These are phyloP conservation scores for Calcarius lapponicus DNA, from an alignment of 2,797 vertebrate species.

Conservation along the genomic window DNA sequence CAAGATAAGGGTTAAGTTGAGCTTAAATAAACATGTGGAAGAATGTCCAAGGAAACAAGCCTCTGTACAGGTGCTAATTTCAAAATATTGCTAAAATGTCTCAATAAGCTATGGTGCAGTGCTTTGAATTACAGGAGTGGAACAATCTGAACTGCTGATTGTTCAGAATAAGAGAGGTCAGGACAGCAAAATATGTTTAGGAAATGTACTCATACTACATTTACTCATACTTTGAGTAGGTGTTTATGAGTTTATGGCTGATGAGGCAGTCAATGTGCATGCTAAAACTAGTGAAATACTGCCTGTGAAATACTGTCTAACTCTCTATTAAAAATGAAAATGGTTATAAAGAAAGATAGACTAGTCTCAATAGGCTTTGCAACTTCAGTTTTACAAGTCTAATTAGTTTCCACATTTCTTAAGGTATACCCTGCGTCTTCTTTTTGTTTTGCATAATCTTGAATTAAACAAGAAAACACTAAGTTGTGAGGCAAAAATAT, in stretches of 20 bases:
- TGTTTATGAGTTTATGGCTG: background rate
- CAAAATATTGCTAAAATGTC: background rate
- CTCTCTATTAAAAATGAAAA: background rate
- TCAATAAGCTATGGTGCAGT: background rate
- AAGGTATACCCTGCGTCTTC: background rate
- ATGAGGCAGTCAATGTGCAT: background rate
- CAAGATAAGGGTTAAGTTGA: background rate
- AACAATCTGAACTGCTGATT: background rate
- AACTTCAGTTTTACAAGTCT: background rate
- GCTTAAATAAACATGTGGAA: background rate
- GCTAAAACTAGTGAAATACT: background rate
- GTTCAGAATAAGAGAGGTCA: background rate
- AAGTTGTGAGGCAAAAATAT: background rate
- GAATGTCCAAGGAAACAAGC: background rate
- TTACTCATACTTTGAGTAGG: background rate
- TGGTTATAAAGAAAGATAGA: background rate
- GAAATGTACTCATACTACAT: background rate
- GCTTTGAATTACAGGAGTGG: background rate
- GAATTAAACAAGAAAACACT: background rate
- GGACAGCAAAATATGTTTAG: background rate
- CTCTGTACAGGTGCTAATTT: background rate
- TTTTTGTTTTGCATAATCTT: background rate
- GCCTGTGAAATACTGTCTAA: background rate
- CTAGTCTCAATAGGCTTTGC: background rate
- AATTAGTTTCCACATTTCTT: background rate